Base-by-base conservation (phyloP, 2,888 invertebrate genomes). In the Mesorhabditis belari region DNA sequence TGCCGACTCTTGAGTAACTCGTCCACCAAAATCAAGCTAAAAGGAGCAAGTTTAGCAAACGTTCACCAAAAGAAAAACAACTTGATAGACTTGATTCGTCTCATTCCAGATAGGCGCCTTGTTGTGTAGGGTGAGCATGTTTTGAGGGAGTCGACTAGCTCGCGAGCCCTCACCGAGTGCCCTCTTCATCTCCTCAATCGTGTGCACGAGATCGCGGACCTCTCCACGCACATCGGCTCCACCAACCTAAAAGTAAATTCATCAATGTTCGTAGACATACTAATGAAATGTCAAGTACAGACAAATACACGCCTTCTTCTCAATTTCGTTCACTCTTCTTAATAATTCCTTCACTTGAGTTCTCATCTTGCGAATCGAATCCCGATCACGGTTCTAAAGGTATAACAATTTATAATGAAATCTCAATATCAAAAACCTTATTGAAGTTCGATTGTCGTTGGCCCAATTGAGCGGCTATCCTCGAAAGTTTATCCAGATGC, bases 21-120 rank as follows among this genome's bases (percentile, higher is more conserved):
- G 86, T 12, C 98, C 98, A 4, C 96, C 96, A 84, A 98, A 98
- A 85, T 98, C 98, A 52, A 98, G 86, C 82, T 96, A 94, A 84
- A 96, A 96, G 9, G 21, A 19, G 9, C 21, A 17, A 19, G 52
- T n/a, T 9, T 52, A 17, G 9, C 21, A 52, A 52, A 9, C 17
- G 9, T 52, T 19, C 12, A 19, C 12, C 12, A 9, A 9, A 52
- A 17, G 19, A 52, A 3, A n/a, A 35, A 49, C 49, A 49, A 96
- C 86, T 81, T 98, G 96, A 84, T 96, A 98, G 17, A 98, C 96
- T 83, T 98, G 96, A 81, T 92, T 93, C 83, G 90, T 91, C 84
- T 98, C 96, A 83, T 98, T 98, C 98, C 98, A 98, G 87, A 93
- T 89, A 17, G 93, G 93, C 6, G 89, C 88, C 83, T 98, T 96